Percentiles rank a stretch among this genome's conserved stretches.
These are phyloP conservation scores for Tachina fera DNA, from an alignment of 2,888 invertebrate species.

Conservation along the genomic window DNA sequence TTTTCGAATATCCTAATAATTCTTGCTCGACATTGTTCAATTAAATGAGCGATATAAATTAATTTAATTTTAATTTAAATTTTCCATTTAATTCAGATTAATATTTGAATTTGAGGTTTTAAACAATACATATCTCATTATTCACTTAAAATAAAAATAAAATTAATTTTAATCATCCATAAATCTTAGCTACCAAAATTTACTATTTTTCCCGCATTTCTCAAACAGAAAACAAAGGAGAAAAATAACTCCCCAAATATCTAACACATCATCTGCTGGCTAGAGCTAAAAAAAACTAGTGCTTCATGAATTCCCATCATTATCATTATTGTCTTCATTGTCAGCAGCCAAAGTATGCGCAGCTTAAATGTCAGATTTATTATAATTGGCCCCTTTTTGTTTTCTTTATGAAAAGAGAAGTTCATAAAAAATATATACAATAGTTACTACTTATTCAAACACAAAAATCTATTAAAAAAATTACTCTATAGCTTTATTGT, in stretches of 20 bases:
- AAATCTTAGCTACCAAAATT: constrained; percentile 4
- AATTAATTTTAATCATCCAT: not conserved
- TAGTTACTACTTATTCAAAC: constrained; percentile 3
- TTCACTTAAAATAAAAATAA: not conserved
- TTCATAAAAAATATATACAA: constrained; percentile 8
- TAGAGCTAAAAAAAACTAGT: constrained; percentile 19
- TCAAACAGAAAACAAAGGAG: not conserved
- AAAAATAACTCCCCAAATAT: not conserved
- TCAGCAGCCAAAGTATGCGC: constrained; percentile 28
- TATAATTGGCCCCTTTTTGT: constrained; percentile 54
- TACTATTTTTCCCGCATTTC: constrained; percentile 6
- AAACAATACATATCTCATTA: not conserved
- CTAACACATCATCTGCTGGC: constrained; percentile 57
- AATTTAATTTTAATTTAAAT: too few species aligned
- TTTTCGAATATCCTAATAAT: too few species aligned
- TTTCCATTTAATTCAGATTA: not conserved
- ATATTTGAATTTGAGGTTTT: too few species aligned
- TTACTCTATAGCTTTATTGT: not conserved
- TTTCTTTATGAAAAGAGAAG: not conserved
- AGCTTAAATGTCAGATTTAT: constrained; percentile 65
- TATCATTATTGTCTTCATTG: not conserved
- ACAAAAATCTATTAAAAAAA: constrained; percentile 14
- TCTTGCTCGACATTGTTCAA: too few species aligned
- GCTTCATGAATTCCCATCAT: constrained; percentile 27
- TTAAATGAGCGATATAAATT: too few species aligned